Conservation (phyloP, 2,888 invertebrate genomes). For the Hirudinaria manillensis region DNA sequence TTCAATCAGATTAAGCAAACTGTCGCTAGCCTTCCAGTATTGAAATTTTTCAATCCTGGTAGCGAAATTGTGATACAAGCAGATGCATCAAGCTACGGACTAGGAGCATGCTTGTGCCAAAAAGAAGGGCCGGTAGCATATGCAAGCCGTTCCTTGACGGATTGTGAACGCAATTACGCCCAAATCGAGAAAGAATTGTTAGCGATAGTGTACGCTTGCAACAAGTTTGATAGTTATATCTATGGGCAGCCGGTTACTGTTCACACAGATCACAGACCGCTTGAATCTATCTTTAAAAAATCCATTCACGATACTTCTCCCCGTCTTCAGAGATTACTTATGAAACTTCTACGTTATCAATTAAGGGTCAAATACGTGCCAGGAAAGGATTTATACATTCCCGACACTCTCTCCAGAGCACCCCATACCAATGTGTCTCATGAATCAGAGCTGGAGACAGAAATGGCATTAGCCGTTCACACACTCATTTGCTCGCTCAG, state of each 20-base stretch:
- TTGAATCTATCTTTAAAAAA: slow-evolving; percentile 31
- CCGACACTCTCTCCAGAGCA: slow-evolving; percentile 39
- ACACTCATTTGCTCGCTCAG: slow-evolving; percentile 17
- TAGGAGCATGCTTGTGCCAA: background rate
- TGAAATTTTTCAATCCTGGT: slow-evolving; percentile 35
- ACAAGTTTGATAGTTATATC: slow-evolving; percentile 36
- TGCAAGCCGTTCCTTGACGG: slow-evolving; percentile 38
- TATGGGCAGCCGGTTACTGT: slow-evolving; percentile 34
- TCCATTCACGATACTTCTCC: slow-evolving; percentile 28
- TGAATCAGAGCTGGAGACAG: background rate
- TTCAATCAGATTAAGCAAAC: slow-evolving; percentile 34
- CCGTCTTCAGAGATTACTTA: slow-evolving; percentile 35
- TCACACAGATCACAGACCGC: slow-evolving; percentile 39
- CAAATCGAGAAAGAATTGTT: slow-evolving; percentile 39
- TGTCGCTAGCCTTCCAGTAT: slow-evolving; percentile 36
- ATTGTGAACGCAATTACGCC: slow-evolving; percentile 37
- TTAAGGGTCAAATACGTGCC: slow-evolving; percentile 33
- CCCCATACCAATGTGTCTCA: slow-evolving; percentile 7
- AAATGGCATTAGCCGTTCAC: slow-evolving; percentile 30
- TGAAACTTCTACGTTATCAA: slow-evolving; percentile 35
- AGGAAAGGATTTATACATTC: slow-evolving; percentile 38
- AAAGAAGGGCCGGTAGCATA: slow-evolving; percentile 25
- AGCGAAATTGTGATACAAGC: slow-evolving; percentile 30
- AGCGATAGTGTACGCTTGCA: slow-evolving; percentile 35
- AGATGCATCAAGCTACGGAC: slow-evolving; percentile 31